These are phyloP conservation scores for Horisme vitalbata DNA, from an alignment of 2,888 invertebrate species.

Conservation along the genomic window DNA sequence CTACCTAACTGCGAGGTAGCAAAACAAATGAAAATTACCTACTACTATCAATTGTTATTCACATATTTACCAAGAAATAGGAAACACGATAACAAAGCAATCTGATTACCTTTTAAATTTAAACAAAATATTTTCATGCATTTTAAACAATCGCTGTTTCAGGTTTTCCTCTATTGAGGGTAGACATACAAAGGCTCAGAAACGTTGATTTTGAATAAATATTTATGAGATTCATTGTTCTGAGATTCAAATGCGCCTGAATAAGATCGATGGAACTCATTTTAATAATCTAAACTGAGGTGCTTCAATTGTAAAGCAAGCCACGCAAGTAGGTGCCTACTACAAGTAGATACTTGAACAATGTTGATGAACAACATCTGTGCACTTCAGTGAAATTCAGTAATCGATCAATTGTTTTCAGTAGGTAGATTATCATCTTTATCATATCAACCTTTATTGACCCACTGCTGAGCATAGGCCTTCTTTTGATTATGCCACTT, in stretches of 20 bases:
- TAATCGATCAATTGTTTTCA: constrained; percentile 9
- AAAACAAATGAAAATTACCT: background rate
- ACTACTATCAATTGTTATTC: background rate
- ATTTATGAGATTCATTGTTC: constrained; percentile 36
- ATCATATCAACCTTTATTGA: too few relatives aligned
- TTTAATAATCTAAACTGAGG: constrained; percentile 15
- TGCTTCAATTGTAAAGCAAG: background rate
- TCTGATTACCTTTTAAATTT: constrained; percentile 2
- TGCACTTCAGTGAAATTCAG: constrained; percentile 9
- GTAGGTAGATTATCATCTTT: too few relatives aligned
- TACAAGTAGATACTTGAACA: too few relatives aligned
- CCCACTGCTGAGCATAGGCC: too few relatives aligned
- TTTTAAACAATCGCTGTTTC: constrained; percentile 12
- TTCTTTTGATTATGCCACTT: too few relatives aligned
- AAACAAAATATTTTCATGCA: constrained; percentile 7
- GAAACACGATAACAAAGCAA: constrained; percentile 12
- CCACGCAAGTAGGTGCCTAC: background rate
- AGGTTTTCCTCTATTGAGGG: constrained; percentile 11
- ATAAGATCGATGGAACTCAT: constrained; percentile 13
- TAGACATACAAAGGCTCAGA: constrained; percentile 25
- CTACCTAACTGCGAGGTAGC: too few relatives aligned
- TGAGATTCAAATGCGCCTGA: constrained; percentile 29
- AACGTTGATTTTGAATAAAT: constrained; percentile 29
- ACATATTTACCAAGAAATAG: constrained; percentile 12
- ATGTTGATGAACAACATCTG: background rate